Base-by-base conservation (phyloP, 2,888 invertebrate genomes). In the Drosophila prolongata region DNA sequence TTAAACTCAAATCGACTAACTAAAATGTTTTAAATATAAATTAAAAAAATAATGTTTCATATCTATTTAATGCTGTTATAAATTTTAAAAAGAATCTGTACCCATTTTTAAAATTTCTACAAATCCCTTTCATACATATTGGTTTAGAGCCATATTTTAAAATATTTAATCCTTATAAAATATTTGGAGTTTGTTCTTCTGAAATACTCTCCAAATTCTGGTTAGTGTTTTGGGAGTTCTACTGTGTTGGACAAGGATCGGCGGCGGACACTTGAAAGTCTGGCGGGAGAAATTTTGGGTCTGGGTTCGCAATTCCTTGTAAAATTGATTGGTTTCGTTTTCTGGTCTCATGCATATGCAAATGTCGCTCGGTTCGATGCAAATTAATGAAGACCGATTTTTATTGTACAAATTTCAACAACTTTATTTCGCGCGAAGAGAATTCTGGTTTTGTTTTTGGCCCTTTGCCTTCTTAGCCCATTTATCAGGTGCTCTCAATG, bases 351-450 rank as follows among this genome's bases (percentile, higher is more conserved):
- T 62, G 55, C 60, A 44, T 66, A 77, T 82, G 76, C 76, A 82
- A 73, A 81, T 80, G 42, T 50, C 52, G 46, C 53, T 56, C 42
- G 35, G 54, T 54, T 61, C 64, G 68, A 73, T 73, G 60, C 61
- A 75, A 83, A 86, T 86, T 80, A 83, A 83, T 83, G 77, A 80
- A 79, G 70, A 75, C 19, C 75, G 77, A 77, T 83, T 86, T 77
- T 77, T 76, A 80, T 79, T 66, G 61, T 70, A 65, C 73, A 69
- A 79, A 79, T 75, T 79, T 84, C 72, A 80, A 85, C 83, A 76
- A 83, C 86, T 83, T 79, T 83, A 86, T 86, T 74, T 60, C 16
- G 50, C 53, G 37, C 38, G 47, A 53, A 38, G 42, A 59, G 54
- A 50, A 43, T 24, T 61, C 35, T 50, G 64, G 43, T 5, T 46